Evolutionary conservation across 2,888 invertebrate species (phyloP).

Genomic region (Polydrusus tereticollis): DNA sequence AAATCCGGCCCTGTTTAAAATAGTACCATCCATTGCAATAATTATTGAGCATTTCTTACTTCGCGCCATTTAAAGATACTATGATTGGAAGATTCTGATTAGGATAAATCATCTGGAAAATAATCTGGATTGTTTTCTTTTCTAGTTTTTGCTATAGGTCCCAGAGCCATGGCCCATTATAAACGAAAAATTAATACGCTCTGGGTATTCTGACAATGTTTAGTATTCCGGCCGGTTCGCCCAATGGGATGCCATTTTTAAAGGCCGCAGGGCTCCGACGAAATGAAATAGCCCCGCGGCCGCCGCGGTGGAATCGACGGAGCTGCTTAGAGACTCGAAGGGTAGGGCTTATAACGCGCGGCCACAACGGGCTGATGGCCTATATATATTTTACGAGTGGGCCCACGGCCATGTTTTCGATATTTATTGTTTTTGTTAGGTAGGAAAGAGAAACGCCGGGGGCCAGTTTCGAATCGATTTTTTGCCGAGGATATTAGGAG

Average conservation of each 20-base stretch:
- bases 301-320: conserved; percentile 18
- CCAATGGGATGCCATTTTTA: conserved; percentile 3
- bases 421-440: conserved; percentile 46
- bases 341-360: conserved; percentile 32
- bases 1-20: no score
- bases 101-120: no score
- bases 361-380: conserved; percentile 42
- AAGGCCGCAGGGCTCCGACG: conserved; percentile 9
- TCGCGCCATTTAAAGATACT: no score
- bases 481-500: conserved; percentile 28
- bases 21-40: no score
- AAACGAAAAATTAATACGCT: no score
- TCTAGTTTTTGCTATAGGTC: no score
- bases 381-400: conserved; percentile 47
- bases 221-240: not conserved
- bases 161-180: no score
- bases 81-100: no score
- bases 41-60: no score
- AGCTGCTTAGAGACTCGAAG: conserved; percentile 27
- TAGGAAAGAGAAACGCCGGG: conserved; percentile 29
- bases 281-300: conserved; percentile 22
- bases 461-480: conserved; percentile 26
- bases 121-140: no score
- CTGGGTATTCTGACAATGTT: no score
- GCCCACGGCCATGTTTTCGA: conserved; percentile 37